Evolutionary conservation across 2,113 vertebrate genomes (phyloP), one percentile per base, ranked within the genome.

Genomic region (Hippocampus barbouri): DNA sequence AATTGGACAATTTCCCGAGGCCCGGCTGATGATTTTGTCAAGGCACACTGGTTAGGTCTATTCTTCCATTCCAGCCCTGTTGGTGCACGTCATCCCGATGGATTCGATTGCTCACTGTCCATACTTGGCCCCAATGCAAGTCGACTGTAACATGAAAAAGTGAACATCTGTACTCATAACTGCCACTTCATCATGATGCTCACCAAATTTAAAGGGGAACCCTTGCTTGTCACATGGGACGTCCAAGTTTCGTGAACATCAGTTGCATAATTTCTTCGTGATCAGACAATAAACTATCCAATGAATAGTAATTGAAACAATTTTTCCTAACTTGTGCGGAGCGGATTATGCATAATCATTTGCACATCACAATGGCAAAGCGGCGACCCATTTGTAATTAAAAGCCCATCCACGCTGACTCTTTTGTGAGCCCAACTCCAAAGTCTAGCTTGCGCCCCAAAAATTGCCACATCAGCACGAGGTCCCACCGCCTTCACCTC

Each of bases 401-500:
- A 61, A 61, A 34, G 15, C 15, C 27, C 59, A 61, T 61, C 59
- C 27, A 15, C 16, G 14, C 49, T 1, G 43, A 18, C 21, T 68
- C 4, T 51, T 7, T 25, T 66, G 41, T 66, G 41, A 66, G 47
- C 41, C 43, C 64, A 27, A 66, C 45, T 49, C 40, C 45, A 68
- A 34, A 7, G 49, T 51, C 25, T 21, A 30, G 65, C 66, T 51
- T 27, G 14, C 4, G 47, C 4, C 54, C 14, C 4, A 20, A 68
- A 53, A 38, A 38, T 38, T 25, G 66, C 62, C 68, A 78, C 69
- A 76, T 74, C 69, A 70, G 83, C 79, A 51, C 5, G 10, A 53
- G 73, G 79, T 73, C 68, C 27, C 10, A 23, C 75, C 69, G 76
- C 76, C 68, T 78, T 72, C 71, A 83, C 81, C 79, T 83, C 75